These are phyloP conservation scores for Agapornis canus DNA, from an alignment of 2,797 vertebrate species.

Conservation along the genomic window DNA sequence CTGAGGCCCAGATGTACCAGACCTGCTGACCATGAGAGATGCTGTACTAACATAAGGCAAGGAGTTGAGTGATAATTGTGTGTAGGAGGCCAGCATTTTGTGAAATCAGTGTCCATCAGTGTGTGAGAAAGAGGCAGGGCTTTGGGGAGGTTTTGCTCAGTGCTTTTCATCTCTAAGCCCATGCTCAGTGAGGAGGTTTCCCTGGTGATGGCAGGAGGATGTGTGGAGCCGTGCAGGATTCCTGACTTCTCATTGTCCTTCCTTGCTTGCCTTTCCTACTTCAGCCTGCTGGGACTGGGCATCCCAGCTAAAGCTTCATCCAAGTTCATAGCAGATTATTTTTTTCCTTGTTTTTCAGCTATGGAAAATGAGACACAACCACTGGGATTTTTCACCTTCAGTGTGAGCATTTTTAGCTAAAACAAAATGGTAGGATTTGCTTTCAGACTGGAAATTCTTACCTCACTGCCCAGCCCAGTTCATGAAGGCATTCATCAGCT, in stretches of 20 bases:
- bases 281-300: background rate
- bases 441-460: slow-evolving; percentile 38
- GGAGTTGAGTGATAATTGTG: background rate
- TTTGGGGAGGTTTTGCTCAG: background rate
- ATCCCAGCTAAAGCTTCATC: background rate
- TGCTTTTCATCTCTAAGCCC: background rate
- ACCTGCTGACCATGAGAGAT: background rate
- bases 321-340: background rate
- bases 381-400: slow-evolving; percentile 6
- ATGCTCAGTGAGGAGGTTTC: background rate
- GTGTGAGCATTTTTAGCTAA: slow-evolving; percentile 19
- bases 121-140: background rate
- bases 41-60: too few relatives aligned
- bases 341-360: background rate
- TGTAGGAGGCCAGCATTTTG: background rate
- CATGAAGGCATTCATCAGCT: background rate
- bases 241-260: background rate
- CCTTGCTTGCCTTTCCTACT: background rate
- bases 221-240: fast-evolving
- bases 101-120: background rate
- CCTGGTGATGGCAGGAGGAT: background rate
- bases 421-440: background rate
- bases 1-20: background rate
- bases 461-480: background rate
- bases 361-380: background rate